These are phyloP conservation scores for Hippocampus barbouri DNA, from an alignment of 2,113 vertebrate species.

Conservation along the genomic window DNA sequence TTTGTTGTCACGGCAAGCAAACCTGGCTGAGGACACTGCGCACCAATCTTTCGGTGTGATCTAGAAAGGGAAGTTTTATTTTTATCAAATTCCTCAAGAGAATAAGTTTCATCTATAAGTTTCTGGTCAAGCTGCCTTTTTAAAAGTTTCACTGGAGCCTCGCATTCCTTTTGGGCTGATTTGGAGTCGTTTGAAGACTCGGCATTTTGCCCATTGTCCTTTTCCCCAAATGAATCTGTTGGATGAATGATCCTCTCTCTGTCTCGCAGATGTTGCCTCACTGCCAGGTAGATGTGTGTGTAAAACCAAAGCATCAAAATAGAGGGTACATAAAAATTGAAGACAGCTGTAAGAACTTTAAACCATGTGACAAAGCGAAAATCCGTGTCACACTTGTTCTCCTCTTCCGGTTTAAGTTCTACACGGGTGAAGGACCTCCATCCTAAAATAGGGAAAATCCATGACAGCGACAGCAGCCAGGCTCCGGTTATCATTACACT, in stretches of 20 bases:
- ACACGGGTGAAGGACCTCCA: constrained; percentile 76
- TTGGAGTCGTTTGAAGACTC: constrained; percentile 35
- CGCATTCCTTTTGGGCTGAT: constrained; percentile 32
- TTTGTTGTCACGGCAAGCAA: constrained; percentile 53
- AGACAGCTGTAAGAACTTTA: constrained; percentile 83
- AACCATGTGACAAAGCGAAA: constrained; percentile 90
- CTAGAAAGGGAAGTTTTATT: constrained; percentile 25
- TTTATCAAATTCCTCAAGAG: constrained; percentile 36
- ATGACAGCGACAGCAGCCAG: constrained; percentile 86
- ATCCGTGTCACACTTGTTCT: constrained; percentile 83
- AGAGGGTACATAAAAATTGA: constrained; percentile 93
- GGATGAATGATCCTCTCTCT: constrained; percentile 74
- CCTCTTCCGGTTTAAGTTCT: constrained; percentile 51
- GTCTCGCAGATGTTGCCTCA: constrained; percentile 80
- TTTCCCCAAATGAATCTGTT: constrained; percentile 57
- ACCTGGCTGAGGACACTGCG: constrained; percentile 41
- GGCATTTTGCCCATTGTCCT: constrained; percentile 46
- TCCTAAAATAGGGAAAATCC: constrained; percentile 89
- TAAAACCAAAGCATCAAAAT: constrained; percentile 92
- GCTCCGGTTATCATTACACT: constrained; percentile 77
- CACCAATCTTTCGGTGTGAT: constrained; percentile 43
- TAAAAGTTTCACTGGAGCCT: constrained; percentile 44
- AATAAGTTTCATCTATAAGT: constrained; percentile 61
- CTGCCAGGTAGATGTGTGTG: constrained; percentile 81
- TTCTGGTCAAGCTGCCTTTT: constrained; percentile 68